Evolutionary conservation across 1,140 invertebrate genomes (phyloP), one percentile per base, ranked within the genome.

Genomic region (Anastrepha ludens): DNA sequence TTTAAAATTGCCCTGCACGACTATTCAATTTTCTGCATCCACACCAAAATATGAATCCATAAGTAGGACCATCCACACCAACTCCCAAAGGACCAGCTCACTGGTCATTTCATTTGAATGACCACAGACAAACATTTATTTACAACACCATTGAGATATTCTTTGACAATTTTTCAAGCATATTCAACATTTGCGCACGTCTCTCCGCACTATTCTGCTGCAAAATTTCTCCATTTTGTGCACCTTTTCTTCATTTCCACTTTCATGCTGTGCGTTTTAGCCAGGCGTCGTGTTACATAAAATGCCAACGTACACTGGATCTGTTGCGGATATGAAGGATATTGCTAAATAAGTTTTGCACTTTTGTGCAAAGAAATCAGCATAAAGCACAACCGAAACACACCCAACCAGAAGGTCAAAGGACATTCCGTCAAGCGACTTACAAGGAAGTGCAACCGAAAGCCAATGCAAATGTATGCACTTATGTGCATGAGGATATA

Each of bases 341-440:
- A 81, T 81, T 81, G 74, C 74, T 81, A 81, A 81, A 81, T 81
- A 81, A 81, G 74, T 55, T 81, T 81, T 81, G 74, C 74, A 81
- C 74, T 81, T 81, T 81, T 81, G 47, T 81, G 74, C 47, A 81
- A 81, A 81, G 74, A 81, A 81, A 81, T 81, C 74, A 47, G 74
- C 74, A 74, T 74, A 20, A 67, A 67, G 39, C 65, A 67, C 29
- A n/a, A 20, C 20, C 29, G 13, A 47, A 41, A 17, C 9, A 55
- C 50, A 55, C 50, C 50, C 6, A 74, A 17, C 39, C 41, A 74
- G 13, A 41, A 70, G 13, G 9, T 15, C 39, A 74, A 17, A 44
- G 67, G 41, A 74, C 67, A 55, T 67, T 39, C 20, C 3, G 0
- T 17, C 4, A 9, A 20, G 74, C 44, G 55, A 11, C 47, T 81